phyloP scores from a whole-genome alignment of 2,797 vertebrate species.

The Lemur catta region DNA sequence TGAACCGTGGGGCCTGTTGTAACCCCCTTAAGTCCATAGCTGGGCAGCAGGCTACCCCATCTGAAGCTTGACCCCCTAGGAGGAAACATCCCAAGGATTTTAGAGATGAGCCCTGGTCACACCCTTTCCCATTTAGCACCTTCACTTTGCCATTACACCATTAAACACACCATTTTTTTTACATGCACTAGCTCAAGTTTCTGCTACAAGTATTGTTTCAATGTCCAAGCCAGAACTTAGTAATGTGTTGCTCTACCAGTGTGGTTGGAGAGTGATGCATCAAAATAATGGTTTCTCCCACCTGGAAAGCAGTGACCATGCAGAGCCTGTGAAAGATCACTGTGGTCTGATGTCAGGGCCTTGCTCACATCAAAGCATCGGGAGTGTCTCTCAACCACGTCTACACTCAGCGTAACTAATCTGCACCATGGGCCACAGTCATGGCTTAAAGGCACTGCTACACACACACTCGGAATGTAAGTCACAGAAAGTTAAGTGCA shows the following conservation, averaged over 20 bases:
- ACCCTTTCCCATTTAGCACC: neutral
- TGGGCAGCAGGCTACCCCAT: neutral
- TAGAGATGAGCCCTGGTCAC: neutral
- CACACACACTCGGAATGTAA: neutral
- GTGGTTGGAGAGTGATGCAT: neutral
- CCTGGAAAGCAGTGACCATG: neutral
- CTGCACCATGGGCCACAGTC: neutral
- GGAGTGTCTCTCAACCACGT: neutral
- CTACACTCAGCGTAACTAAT: rapidly evolving
- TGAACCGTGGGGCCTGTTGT: neutral
- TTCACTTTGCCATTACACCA: neutral
- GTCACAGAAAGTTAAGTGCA: neutral
- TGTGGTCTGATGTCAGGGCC: neutral
- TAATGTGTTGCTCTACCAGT: neutral
- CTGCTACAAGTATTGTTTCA: neutral
- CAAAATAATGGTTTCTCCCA: neutral
- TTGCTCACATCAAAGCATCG: neutral
- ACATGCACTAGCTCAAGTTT: neutral
- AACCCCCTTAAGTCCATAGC: neutral
- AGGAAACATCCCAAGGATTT: neutral
- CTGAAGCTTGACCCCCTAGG: neutral
- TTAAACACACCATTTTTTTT: neutral
- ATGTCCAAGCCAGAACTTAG: neutral
- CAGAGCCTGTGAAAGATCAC: neutral
- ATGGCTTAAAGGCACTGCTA: neutral